These are phyloP conservation scores for Drepana arcuata DNA, from an alignment of 1,140 invertebrate genomes.

Conservation along the genomic window DNA sequence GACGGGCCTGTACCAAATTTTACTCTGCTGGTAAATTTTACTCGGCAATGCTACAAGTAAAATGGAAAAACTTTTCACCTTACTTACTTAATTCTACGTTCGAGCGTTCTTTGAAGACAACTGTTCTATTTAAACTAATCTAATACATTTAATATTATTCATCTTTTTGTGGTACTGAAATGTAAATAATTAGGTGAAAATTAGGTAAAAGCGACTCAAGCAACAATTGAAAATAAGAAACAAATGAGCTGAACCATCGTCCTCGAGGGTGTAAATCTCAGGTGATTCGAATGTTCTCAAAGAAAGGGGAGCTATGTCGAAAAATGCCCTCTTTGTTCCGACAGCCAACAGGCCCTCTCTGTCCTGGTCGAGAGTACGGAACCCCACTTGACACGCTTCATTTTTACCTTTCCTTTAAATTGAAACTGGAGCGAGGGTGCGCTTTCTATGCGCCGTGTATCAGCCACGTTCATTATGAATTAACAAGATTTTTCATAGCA, in stretches of 20 bases:
- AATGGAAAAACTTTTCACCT: too few relatives aligned
- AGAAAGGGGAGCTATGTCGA: conserved; percentile 24
- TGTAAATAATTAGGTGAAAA: too few relatives aligned
- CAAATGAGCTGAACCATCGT: conserved; percentile 17
- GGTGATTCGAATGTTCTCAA: conserved; percentile 31
- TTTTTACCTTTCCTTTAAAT: conserved; percentile 52
- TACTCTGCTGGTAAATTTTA: too few relatives aligned
- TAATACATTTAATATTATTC: too few relatives aligned
- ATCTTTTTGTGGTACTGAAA: too few relatives aligned
- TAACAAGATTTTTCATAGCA: conserved; percentile 20
- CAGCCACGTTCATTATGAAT: conserved; percentile 23
- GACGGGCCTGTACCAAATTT: too few relatives aligned
- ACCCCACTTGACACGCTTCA: conserved; percentile 61
- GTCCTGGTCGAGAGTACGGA: conserved; percentile 35
- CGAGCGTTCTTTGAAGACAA: too few relatives aligned
- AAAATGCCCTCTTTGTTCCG: conserved; percentile 53
- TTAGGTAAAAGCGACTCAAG: too few relatives aligned
- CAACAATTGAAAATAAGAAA: conserved; percentile 9
- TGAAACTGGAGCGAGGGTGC: conserved; percentile 35
- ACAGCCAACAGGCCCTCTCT: conserved; percentile 38
- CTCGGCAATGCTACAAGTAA: too few relatives aligned
- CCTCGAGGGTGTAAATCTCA: conserved; percentile 25
- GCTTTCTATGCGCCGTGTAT: conserved; percentile 27
- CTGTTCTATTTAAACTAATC: too few relatives aligned
- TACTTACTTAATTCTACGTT: too few relatives aligned